Evolutionary conservation across 2,797 vertebrate genomes (phyloP).

Genomic region (Carcharodon carcharias): DNA sequence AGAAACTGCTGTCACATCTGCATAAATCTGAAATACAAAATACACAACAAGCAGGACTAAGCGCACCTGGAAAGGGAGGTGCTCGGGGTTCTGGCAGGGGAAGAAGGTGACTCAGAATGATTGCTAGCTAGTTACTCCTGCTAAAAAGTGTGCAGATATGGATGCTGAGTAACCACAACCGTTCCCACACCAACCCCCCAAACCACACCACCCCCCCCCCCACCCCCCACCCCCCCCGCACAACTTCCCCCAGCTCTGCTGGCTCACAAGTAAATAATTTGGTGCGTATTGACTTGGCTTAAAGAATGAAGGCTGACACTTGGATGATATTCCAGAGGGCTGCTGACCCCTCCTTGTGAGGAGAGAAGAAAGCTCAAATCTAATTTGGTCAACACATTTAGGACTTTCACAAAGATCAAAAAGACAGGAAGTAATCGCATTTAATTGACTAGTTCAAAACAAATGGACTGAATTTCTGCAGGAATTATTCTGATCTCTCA

Average conservation of each 20-base stretch:
- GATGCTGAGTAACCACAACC: not conserved
- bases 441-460: not conserved
- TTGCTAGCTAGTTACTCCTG: not conserved
- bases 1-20: no score
- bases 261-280: not conserved
- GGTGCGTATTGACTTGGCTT: not conserved
- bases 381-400: not conserved
- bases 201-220: no score
- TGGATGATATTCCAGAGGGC: not conserved
- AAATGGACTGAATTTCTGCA: not conserved
- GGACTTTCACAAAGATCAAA: not conserved
- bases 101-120: not conserved
- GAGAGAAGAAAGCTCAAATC: not conserved
- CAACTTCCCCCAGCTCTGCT: not conserved
- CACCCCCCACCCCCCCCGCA: no score
- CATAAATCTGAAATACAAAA: no score
- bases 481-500: not conserved
- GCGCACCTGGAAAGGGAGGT: not conserved
- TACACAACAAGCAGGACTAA: not conserved
- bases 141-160: not conserved
- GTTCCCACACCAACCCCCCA: no score
- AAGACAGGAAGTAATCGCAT: not conserved
- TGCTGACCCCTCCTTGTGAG: not conserved
- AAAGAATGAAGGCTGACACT: not conserved
- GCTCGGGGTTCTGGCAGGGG: no score